Base-by-base conservation (phyloP, 2,888 invertebrate species). In the Sclerodermus sp. region DNA sequence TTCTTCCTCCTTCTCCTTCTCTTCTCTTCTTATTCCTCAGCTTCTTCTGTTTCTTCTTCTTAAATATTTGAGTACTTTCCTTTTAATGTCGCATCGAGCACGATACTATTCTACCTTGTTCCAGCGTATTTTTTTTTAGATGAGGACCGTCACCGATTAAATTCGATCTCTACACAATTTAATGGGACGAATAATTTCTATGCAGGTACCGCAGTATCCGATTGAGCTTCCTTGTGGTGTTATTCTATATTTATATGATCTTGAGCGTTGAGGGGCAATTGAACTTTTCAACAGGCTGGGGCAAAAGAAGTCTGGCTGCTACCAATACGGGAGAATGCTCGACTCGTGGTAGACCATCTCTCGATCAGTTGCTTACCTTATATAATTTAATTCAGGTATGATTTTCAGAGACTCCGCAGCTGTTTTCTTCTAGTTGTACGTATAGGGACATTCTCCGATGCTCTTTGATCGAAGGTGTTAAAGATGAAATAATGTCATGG, bases 271-370 rank as follows among this genome's bases (percentile, higher is more conserved):
- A 70, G 34, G 71, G 62, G 29, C 74, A 74, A 44, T 49, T 74
- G 30, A 74, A 68, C 41, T 74, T 70, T 45, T 74, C 74, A 1
- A 71, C 73, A 15, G 74, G 71, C 3, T 74, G 74, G 74, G 73
- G 74, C 13, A 74, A 74, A 39, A 60, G 74, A 15, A 68, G 58
- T 43, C 60, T 56, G 37, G 50, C 39, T 32, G 42, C 53, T 12
- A 56, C 49, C 31, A 56, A 44, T 6, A 58, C 45, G 40, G 38
- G 49, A 39, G 36, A 53, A n/a, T 62, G 66, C 42, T 14, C 53
- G 1, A 23, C 53, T 3, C 59, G 51, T 30, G 60, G 39, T 9
- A 58, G 52, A 53, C 65, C 67, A 10, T 43, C 62, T 0, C 9
- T 72, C 38, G 68, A 70, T 30, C 66, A 68, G 45, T 45, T 72